Evolutionary conservation across 2,113 vertebrate species (phyloP).

Genomic region (Kryptolebias marmoratus): DNA sequence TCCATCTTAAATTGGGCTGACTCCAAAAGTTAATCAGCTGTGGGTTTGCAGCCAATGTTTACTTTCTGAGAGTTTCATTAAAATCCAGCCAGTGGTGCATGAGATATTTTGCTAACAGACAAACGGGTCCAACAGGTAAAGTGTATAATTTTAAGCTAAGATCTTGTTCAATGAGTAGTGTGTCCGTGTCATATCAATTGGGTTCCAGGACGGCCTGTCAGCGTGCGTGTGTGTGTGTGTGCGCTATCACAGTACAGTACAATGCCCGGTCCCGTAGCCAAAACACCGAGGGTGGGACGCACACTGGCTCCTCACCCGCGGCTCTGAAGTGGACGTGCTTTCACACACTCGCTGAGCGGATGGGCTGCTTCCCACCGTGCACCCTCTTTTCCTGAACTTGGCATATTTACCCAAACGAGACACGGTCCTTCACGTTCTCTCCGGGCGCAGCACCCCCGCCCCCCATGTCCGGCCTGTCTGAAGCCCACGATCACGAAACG

Average conservation of each 20-base stretch:
- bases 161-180: no score
- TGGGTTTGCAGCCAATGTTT: no score
- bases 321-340: conserved; percentile 44
- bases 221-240: conserved; percentile 11
- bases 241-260: conserved; percentile 44
- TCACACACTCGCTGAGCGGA: conserved; percentile 17
- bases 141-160: no score
- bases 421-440: neutral
- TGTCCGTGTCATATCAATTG: conserved; percentile 49
- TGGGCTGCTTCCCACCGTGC: conserved; percentile 9
- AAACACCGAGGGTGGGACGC: conserved; percentile 74
- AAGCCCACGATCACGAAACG: no score
- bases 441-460: neutral
- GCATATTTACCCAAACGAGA: neutral
- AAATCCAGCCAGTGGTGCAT: no score
- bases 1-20: no score
- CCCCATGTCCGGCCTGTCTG: no score
- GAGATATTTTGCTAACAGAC: no score
- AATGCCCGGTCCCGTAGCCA: conserved; percentile 62
- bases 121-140: no score
- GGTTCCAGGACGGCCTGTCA: conserved; percentile 24
- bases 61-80: no score
- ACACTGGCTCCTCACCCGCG: conserved; percentile 46
- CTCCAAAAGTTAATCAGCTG: no score
- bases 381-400: conserved; percentile 10